Base-by-base conservation (phyloP, 2,113 vertebrate species). In the Phainopepla nitens region DNA sequence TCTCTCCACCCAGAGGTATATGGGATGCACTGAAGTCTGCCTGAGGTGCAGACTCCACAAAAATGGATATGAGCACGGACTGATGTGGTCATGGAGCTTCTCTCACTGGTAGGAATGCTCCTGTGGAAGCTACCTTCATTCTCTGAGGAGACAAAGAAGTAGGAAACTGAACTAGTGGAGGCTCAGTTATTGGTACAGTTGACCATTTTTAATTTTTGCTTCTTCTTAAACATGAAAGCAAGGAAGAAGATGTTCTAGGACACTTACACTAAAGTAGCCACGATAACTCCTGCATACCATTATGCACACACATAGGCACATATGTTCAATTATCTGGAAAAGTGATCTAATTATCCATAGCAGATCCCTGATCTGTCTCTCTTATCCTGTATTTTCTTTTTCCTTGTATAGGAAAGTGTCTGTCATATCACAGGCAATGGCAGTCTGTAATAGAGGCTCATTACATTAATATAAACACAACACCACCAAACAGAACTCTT, bases 241-340 rank as follows among this genome's bases (percentile, higher is more conserved):
- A 53, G 66, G 25, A 71, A 60, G 8, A 58, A 39, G 2, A 2
- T 28, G 11, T 70, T 86, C 27, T 83, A 62, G 41, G 22, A 79
- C 16, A 42, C 25, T 68, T 80, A 41, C 0, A 0, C 8, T 73
- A 47, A 83, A 88, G 23, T 21, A 78, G 6, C 11, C 28, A 61
- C 0, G 0, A 50, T 7, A 31, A 42, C 9, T 60, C 22, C 27
- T 73, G 21, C 1, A 1, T 53, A 24, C 11, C 45, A 10, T 73
- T 82, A 72, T 23, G 19, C 13, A 47, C 4, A 35, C 3, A 27
- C 12, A 51, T 3, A 15, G 6, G 6, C 8, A 66, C 7, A 11
- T 33, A 21, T 76, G 16, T 22, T 70, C 31, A 41, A 19, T 53
- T 57, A 33, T 61, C 14, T 42, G 54, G 41, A 69, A 71, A 64